Evolutionary conservation across 1,140 invertebrate genomes (phyloP).

Genomic region (Varroa destructor): DNA sequence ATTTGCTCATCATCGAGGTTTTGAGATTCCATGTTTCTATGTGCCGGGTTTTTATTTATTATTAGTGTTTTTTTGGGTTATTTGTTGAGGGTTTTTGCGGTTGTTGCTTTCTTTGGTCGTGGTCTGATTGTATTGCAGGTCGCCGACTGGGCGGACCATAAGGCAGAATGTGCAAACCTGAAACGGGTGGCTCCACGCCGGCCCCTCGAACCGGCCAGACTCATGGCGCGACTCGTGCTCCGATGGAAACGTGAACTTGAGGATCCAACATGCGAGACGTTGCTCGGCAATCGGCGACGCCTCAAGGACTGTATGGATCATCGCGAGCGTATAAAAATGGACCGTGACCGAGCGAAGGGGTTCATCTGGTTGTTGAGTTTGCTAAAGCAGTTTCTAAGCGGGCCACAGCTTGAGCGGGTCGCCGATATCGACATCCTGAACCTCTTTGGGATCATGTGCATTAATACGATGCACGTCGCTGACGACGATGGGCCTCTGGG

Average conservation of each 20-base stretch:
- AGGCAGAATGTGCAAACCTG: constrained; percentile 22
- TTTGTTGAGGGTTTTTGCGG: too few relatives aligned
- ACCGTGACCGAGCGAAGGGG: background rate
- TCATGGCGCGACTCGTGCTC: constrained; percentile 17
- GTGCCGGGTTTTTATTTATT: too few relatives aligned
- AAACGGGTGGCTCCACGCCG: constrained; percentile 4
- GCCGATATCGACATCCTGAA: constrained; percentile 18
- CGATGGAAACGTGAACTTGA: constrained; percentile 18
- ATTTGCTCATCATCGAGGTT: too few relatives aligned
- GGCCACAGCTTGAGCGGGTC: constrained; percentile 16
- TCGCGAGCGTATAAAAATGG: constrained; percentile 2
- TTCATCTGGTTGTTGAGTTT: constrained; percentile 11
- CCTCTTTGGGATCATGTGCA: constrained; percentile 15
- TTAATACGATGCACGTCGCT: constrained; percentile 2
- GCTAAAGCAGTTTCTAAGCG: constrained; percentile 17
- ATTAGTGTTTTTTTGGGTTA: too few relatives aligned
- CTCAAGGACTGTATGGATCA: constrained; percentile 26
- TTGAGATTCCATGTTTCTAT: too few relatives aligned
- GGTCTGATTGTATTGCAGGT: constrained; percentile 3
- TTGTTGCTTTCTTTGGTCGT: too few relatives aligned
- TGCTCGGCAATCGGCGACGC: constrained; percentile 1
- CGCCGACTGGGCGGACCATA: constrained; percentile 26
- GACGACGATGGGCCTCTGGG: constrained; percentile 15
- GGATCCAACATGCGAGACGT: constrained; percentile 6
- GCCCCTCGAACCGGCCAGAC: background rate